Evolutionary conservation across 2,888 invertebrate genomes (phyloP), one percentile per base, ranked within the genome.

Genomic region (Crioceris asparagi): DNA sequence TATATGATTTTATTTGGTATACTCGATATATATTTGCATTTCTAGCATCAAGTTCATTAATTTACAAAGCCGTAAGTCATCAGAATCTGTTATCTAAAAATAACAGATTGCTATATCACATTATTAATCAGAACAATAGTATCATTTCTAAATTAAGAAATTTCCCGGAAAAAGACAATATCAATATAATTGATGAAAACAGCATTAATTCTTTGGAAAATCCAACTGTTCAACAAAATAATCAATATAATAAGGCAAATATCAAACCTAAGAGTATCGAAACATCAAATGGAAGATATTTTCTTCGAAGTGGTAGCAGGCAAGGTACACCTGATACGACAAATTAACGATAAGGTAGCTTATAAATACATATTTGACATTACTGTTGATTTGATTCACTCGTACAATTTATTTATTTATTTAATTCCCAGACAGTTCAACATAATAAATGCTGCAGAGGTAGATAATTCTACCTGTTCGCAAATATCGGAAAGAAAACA

Each of bases 1-100:
- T 71, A 18, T 61, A 67, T 40, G 46, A 49, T 39, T 62, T 62
- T 43, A 58, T 70, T 39, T 69, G 69, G 67, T 52, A 59, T 23
- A 61, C 64, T 35, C 59, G 72, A 5, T 66, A 69, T 50, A 38
- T 58, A 5, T 64, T 65, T 36, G 54, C 62, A 19, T 38, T 52
- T 12, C 11, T 63, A 12, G 59, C 59, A 12, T 23, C 62, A 3
- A 6, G 60, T 15, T 46, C 66, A 19, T 50, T 71, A 25, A 21
- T 59, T 3, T 51, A 57, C 36, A 54, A 51, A 34, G 61, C 59
- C 8, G 59, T 62, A 46, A 51, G 41, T 33, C 70, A 65, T 48
- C 55, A 57, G 35, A 69, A 72, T 55, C 55, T 65, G 33, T 55
- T 60, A 43, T 38, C 49, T 12, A 52, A 65, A 37, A 71, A 70